phyloP scores from a whole-genome alignment of 1,140 invertebrate species.

The Bombus pyrosoma region DNA sequence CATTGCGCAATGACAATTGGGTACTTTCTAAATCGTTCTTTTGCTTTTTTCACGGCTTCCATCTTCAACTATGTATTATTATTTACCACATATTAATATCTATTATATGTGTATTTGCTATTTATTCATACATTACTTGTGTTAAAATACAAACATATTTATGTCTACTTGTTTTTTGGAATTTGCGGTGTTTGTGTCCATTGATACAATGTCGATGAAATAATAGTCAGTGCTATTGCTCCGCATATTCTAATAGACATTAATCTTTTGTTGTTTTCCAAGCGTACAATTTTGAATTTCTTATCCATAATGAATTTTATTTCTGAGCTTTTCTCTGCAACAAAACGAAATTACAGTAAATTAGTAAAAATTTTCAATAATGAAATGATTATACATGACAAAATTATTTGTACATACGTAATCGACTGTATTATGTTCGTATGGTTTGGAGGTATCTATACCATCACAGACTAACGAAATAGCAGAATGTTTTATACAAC shows the following conservation, averaged over 20 bases:
- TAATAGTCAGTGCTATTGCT: fast-evolving
- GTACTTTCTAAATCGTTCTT: constrained; percentile 87
- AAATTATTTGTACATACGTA: constrained; percentile 72
- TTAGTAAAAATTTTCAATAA: not conserved
- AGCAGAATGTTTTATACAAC: constrained; percentile 85
- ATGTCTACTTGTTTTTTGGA: constrained; percentile 71
- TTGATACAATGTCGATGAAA: fast-evolving
- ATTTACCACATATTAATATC: constrained; percentile 2
- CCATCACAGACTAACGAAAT: constrained; percentile 86
- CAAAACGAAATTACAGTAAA: constrained; percentile 4
- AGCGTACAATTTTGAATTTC: not conserved
- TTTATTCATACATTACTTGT: constrained; percentile 16
- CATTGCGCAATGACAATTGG: constrained; percentile 89
- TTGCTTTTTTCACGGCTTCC: constrained; percentile 91
- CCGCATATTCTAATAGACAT: fast-evolving
- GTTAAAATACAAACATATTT: constrained; percentile 86
- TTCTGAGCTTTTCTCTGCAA: constrained; percentile 70
- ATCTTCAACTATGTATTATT: constrained; percentile 72
- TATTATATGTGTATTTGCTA: constrained; percentile 1
- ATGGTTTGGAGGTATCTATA: constrained; percentile 83
- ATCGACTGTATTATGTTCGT: constrained; percentile 80
- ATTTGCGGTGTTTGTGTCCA: not conserved
- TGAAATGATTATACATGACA: not conserved
- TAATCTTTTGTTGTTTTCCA: not conserved
- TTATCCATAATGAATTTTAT: constrained; percentile 51